Base-by-base conservation (phyloP, 2,888 invertebrate species). In the Cerceris ruficornis region DNA sequence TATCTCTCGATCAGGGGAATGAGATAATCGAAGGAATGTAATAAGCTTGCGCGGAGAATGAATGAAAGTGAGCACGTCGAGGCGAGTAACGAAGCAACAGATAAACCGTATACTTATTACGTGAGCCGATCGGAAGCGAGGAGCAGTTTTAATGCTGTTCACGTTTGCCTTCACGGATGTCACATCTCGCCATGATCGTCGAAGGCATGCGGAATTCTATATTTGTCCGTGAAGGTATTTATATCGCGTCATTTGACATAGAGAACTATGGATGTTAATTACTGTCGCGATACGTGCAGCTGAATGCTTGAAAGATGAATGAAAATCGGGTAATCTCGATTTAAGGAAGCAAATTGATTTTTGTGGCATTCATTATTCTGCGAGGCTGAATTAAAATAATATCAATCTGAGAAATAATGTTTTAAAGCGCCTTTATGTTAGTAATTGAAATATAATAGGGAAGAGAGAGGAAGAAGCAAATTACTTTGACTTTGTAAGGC, bases 131-230 rank as follows among this genome's bases (percentile, higher is more conserved):
- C 65, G 76, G 71, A 70, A 73, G 76, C 46, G 61, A 64, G 55
- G 39, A 17, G 46, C 42, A 43, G 43, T 54, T 62, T 39, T 65
- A 54, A 83, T 75, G 75, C 81, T 43, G 67, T 67, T 74, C 75
- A 78, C 82, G 86, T 83, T 28, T 75, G 80, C 77, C 71, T 67
- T 70, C 69, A 49, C 80, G 80, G 73, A 81, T 84, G 85, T 85
- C 82, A 87, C 79, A 86, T 82, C 76, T 79, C 77, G 69, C 55
- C 61, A 66, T 52, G 75, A 41, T 46, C 59, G 57, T 64, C 52
- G 50, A 65, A 58, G 61, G 43, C 80, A 68, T 15, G 57, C 77
- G 59, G 73, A 75, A 80, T 75, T 70, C 73, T 73, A 75, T 80
- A 75, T 77, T 77, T 73, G 71, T 76, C 69, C 73, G 69, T 67